phyloP scores from a whole-genome alignment of 2,888 invertebrate species.

The Pterostichus madidus region DNA sequence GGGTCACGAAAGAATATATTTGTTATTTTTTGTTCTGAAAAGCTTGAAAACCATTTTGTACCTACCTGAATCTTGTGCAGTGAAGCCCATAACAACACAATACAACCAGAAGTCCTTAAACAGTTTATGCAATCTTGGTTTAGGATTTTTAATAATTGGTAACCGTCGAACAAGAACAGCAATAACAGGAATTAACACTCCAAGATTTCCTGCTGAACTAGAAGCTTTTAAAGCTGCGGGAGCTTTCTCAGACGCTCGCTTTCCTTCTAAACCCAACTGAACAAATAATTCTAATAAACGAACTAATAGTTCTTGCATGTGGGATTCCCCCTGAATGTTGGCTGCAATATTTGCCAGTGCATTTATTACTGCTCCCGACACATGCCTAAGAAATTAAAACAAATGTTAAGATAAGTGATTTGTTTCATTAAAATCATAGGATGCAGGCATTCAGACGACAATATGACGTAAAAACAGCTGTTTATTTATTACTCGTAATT shows the following conservation, averaged over 20 bases:
- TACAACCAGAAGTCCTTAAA: conserved; percentile 99
- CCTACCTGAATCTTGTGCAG: conserved; percentile 87
- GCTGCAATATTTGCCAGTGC: conserved; percentile 97
- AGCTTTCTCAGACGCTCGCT: conserved; percentile 95
- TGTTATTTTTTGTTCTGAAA: no score
- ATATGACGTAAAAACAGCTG: no score
- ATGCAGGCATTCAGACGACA: no score
- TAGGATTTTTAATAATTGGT: conserved; percentile 94
- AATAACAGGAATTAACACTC: conserved; percentile 98
- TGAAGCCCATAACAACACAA: conserved; percentile 99
- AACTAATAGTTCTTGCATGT: conserved; percentile 91
- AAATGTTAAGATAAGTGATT: not conserved
- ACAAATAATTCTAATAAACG: conserved; percentile 97
- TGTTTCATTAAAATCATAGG: no score
- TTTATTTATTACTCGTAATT: no score
- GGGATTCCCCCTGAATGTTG: conserved; percentile 92
- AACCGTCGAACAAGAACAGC: conserved; percentile 92
- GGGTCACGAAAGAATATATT: no score
- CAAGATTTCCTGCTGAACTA: conserved; percentile 97
- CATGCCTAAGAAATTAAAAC: conserved; percentile 81
- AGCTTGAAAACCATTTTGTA: no score
- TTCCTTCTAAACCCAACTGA: conserved; percentile 97
- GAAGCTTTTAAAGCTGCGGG: conserved; percentile 91
- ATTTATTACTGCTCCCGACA: conserved; percentile 96
- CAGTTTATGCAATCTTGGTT: conserved; percentile 94